Conservation (phyloP, 2,113 vertebrate genomes). For the Piliocolobus tephrosceles region DNA sequence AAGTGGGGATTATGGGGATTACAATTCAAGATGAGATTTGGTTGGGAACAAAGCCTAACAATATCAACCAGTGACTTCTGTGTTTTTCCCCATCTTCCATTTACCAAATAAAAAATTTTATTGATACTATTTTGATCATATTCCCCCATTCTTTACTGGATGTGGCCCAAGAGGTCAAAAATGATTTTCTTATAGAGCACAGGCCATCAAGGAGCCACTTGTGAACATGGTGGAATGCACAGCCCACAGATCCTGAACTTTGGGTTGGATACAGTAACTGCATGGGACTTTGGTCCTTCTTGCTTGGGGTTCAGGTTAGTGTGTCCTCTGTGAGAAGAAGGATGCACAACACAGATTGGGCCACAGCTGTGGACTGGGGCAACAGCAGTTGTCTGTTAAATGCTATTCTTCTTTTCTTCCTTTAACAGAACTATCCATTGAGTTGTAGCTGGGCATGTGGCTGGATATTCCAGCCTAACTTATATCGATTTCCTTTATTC, state of each 20-base stretch:
- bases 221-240: neutral
- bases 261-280: neutral
- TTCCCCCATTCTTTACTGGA: neutral
- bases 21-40: too few species aligned
- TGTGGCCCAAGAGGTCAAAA: neutral
- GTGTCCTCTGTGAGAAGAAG: neutral
- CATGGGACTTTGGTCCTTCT: neutral
- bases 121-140: neutral
- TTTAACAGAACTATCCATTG: neutral
- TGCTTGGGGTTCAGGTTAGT: neutral
- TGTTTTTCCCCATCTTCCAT: neutral
- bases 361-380: neutral
- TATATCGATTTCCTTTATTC: constrained; percentile 9
- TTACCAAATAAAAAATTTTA: neutral
- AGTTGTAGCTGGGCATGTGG: neutral
- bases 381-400: neutral
- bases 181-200: neutral
- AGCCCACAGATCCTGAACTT: neutral
- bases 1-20: too few species aligned
- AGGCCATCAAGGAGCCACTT: too few species aligned
- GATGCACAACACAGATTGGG: neutral
- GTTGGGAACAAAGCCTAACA: too few species aligned
- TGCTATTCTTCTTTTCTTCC: neutral
- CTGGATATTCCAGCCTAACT: neutral
- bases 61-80: neutral